Percentiles rank a stretch among this genome's conserved stretches.
Evolutionary conservation across 2,797 vertebrate genomes (phyloP).

Genomic region (Adelosebastes latens): DNA sequence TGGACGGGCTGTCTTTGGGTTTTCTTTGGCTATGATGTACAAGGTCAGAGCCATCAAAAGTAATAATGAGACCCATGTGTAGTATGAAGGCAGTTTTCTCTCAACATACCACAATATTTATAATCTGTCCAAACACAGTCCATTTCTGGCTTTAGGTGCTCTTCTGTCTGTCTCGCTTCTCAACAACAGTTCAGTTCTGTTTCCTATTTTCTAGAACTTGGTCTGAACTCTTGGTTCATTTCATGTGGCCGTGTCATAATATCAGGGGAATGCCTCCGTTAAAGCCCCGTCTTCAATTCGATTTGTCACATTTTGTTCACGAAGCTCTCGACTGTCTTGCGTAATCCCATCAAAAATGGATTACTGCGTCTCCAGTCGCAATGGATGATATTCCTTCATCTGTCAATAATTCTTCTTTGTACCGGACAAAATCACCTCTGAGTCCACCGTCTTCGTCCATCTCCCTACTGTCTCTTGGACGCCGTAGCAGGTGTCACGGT

Average conservation of each 20-base stretch:
- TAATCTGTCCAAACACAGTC: background rate
- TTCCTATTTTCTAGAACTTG: background rate
- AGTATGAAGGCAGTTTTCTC: background rate
- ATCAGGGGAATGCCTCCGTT: background rate
- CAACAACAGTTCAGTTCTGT: conserved; percentile 12
- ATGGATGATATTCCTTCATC: background rate
- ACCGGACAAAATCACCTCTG: background rate
- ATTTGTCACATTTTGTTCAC: conserved; percentile 7
- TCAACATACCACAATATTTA: background rate
- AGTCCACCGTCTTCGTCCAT: background rate
- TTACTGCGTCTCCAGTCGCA: conserved; percentile 1
- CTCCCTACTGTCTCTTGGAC: conserved; percentile 56
- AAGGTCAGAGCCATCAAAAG: background rate
- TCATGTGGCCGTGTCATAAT: background rate
- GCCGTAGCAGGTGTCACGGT: conserved; percentile 22
- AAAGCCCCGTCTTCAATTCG: background rate
- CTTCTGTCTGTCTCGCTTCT: background rate
- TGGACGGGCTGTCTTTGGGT: background rate
- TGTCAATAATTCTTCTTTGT: background rate
- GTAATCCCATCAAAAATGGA: conserved; percentile 16
- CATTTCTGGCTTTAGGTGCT: background rate
- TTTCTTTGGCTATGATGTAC: background rate
- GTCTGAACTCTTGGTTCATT: background rate
- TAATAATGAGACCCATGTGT: background rate
- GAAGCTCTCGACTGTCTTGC: conserved; percentile 10